phyloP scores from a whole-genome alignment of 2,888 invertebrate genomes.

The Eupithecia subumbrata region DNA sequence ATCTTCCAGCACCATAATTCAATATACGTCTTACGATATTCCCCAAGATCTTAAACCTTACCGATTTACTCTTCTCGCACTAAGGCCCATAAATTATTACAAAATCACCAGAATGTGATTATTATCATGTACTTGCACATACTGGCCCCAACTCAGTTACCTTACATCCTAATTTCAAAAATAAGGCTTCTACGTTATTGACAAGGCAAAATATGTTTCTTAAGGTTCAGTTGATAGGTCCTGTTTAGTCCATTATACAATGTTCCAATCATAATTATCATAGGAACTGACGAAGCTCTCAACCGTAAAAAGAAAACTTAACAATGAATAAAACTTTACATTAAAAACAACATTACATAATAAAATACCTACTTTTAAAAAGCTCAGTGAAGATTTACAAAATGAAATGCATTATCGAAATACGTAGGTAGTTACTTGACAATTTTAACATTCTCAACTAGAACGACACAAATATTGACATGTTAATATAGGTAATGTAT shows the following conservation, averaged over 20 bases:
- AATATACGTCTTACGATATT: conserved; percentile 55
- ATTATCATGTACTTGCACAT: conserved; percentile 50
- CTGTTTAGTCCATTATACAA: conserved; percentile 49
- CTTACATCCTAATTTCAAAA: conserved; percentile 68
- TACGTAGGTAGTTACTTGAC: conserved; percentile 44
- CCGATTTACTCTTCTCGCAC: conserved; percentile 48
- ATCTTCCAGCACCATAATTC: conserved; percentile 79
- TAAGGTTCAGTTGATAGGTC: conserved; percentile 52
- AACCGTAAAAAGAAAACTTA: conserved; percentile 61
- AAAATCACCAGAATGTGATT: conserved; percentile 44
- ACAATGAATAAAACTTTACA: conserved; percentile 72
- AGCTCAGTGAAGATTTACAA: conserved; percentile 53
- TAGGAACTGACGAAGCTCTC: conserved; percentile 69
- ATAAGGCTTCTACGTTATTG: conserved; percentile 66
- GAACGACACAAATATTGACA: conserved; percentile 65
- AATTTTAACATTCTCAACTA: conserved; percentile 60
- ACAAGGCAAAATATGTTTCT: conserved; percentile 67
- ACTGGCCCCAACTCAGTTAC: conserved; percentile 73
- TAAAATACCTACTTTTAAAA: conserved; percentile 53
- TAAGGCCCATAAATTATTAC: conserved; percentile 47
- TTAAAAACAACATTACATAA: conserved; percentile 65
- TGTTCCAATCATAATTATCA: conserved; percentile 53
- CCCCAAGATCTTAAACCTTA: conserved; percentile 48
- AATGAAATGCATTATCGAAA: conserved; percentile 56
- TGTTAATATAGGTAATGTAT: conserved; percentile 30